Conservation (phyloP, 1,140 invertebrate species). For the Leptinotarsa texana region DNA sequence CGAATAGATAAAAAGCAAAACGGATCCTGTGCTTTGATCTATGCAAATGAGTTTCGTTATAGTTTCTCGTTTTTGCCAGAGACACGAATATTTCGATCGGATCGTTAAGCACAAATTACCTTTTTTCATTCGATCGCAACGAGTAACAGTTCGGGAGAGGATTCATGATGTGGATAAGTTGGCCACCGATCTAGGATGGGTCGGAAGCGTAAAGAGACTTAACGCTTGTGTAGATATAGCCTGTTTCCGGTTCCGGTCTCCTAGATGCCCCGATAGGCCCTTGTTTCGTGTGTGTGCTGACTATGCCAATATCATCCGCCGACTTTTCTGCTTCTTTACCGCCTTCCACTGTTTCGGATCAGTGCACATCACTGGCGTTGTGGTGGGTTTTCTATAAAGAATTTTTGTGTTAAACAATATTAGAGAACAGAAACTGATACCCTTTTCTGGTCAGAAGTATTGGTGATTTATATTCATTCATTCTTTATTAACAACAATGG, state of each 20-base stretch:
- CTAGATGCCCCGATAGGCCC: constrained; percentile 49
- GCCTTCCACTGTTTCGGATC: constrained; percentile 5
- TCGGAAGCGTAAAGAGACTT: constrained; percentile 41
- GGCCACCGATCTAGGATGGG: constrained; percentile 42
- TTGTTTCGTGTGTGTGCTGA: constrained; percentile 15
- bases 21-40: background rate
- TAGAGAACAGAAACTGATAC: no score
- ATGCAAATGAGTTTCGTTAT: constrained; percentile 19
- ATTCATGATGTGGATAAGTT: constrained; percentile 40
- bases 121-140: constrained; percentile 29
- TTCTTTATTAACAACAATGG: no score
- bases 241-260: constrained; percentile 53
- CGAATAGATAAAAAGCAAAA: no score
- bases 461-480: no score
- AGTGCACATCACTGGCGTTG: constrained; percentile 15
- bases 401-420: no score
- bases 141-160: constrained; percentile 20
- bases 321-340: constrained; percentile 9
- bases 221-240: constrained; percentile 49
- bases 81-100: constrained; percentile 24
- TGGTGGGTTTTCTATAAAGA: background rate
- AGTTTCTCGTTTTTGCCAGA: constrained; percentile 19
- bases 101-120: constrained; percentile 30
- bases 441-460: no score
- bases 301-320: constrained; percentile 16